A percentile compares a stretch with the other conserved stretches of the same genome.
These are phyloP conservation scores for Akabosia matsudoensis DNA, from an alignment of 1,140 invertebrate species.

Conservation along the genomic window DNA sequence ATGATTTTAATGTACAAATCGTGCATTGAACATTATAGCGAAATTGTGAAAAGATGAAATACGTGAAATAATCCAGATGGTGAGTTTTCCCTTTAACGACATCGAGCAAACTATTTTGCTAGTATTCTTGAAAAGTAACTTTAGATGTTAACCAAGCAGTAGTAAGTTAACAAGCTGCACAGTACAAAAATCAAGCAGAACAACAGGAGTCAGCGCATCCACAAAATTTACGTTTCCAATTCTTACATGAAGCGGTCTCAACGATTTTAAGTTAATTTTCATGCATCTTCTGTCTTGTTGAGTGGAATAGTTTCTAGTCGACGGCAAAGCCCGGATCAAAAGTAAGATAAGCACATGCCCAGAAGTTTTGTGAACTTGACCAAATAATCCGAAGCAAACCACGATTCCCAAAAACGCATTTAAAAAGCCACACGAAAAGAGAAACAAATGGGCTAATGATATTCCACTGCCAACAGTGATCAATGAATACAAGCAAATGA, in stretches of 20 bases:
- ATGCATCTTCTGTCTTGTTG: background rate
- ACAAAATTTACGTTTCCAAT: background rate
- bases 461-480: background rate
- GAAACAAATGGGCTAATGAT: background rate
- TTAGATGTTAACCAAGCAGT: too few species aligned
- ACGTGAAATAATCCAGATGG: too few species aligned
- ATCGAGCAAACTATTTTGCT: too few species aligned
- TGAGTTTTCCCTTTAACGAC: too few species aligned
- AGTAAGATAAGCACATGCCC: background rate
- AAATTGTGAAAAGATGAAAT: too few species aligned
- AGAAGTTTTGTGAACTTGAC: background rate
- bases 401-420: background rate
- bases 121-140: too few species aligned
- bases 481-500: background rate
- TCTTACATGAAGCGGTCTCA: background rate
- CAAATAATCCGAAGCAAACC: background rate
- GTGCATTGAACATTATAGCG: too few species aligned
- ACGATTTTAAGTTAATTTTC: background rate
- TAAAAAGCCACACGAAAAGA: background rate
- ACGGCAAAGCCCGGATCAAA: too few species aligned
- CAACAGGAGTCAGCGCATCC: background rate
- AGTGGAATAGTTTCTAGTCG: too few species aligned
- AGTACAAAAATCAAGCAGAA: background rate
- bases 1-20: too few species aligned
- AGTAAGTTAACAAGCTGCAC: background rate